These are phyloP conservation scores for Camponotus vicinus DNA, from an alignment of 1,140 invertebrate species.

Conservation along the genomic window DNA sequence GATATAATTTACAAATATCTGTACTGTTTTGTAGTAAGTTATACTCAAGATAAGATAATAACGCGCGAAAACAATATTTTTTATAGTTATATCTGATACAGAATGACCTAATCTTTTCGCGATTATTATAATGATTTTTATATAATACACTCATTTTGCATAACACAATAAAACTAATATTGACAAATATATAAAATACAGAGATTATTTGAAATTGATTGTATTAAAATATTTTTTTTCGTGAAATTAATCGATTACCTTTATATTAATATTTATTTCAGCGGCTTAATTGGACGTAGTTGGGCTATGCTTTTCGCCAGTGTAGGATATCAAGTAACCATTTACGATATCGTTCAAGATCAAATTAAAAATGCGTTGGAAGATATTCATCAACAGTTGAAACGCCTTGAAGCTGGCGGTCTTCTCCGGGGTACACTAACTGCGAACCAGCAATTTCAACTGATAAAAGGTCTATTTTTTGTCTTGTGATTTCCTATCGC, in stretches of 20 bases:
- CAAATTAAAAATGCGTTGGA: conserved; percentile 91
- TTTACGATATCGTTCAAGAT: conserved; percentile 93
- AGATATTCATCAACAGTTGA: conserved; percentile 92
- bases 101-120: neutral
- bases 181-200: neutral
- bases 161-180: neutral
- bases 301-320: conserved; percentile 98
- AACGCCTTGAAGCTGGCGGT: conserved; percentile 90
- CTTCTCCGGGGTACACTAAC: conserved; percentile 91
- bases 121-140: neutral
- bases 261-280: conserved; percentile 82
- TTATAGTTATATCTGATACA: neutral
- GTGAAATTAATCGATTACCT: neutral
- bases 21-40: neutral
- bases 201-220: neutral
- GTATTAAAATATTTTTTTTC: neutral
- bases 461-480: conserved; percentile 90
- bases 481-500: neutral
- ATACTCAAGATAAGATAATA: conserved; percentile 52
- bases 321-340: conserved; percentile 94
- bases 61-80: neutral
- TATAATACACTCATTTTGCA: neutral
- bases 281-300: conserved; percentile 96
- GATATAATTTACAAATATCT: conserved; percentile 7
- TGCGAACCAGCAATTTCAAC: conserved; percentile 91